Conservation (phyloP, 2,797 vertebrate genomes). For the Anniella stebbinsi region DNA sequence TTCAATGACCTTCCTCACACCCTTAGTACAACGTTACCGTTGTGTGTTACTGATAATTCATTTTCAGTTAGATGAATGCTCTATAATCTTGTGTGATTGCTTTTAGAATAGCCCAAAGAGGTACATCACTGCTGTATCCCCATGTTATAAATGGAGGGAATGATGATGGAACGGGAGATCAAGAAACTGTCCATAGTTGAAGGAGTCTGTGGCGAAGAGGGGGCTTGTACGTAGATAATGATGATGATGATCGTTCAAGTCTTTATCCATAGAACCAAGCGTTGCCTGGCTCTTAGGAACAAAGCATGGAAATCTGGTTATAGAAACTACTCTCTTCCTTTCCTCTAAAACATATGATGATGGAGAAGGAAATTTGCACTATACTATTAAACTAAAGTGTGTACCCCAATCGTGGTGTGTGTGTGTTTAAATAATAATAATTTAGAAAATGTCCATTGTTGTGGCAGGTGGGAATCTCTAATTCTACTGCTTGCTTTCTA, state of each 20-base stretch:
- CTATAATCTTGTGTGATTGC: too few relatives aligned
- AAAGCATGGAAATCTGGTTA: neutral
- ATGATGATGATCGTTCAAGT: too few relatives aligned
- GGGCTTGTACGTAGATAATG: too few relatives aligned
- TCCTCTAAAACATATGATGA: neutral
- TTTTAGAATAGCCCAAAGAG: neutral
- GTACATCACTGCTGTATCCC: neutral
- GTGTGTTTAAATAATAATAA: too few relatives aligned
- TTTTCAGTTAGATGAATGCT: neutral
- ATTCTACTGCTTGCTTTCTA: too few relatives aligned
- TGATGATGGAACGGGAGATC: neutral
- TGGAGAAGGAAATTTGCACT: neutral
- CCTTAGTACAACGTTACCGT: neutral
- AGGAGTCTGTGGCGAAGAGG: neutral
- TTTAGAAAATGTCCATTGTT: too few relatives aligned
- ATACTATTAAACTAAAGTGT: neutral
- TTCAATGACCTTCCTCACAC: neutral
- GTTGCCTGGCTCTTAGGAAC: neutral
- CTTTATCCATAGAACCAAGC: too few relatives aligned
- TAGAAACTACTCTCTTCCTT: neutral
- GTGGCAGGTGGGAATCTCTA: too few relatives aligned
- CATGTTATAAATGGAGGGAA: too few relatives aligned
- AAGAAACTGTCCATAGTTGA: too few relatives aligned
- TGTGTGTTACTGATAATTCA: neutral
- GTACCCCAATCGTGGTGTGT: neutral